These are phyloP conservation scores for Frankliniella fusca DNA, from an alignment of 2,888 invertebrate species.

Conservation along the genomic window DNA sequence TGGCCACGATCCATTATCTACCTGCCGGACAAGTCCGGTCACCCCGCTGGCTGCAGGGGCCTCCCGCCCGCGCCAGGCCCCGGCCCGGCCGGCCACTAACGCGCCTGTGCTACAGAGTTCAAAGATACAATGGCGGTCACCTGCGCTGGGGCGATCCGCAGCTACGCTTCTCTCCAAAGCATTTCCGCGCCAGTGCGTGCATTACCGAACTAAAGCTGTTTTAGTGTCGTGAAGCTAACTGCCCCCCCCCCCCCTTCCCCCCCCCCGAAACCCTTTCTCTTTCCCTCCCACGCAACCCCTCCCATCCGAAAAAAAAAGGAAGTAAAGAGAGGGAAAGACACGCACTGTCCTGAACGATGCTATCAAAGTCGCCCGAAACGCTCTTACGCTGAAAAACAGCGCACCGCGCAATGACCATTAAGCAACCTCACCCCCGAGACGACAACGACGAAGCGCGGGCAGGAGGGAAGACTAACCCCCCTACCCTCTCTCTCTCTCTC, in stretches of 20 bases:
- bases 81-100: too few relatives aligned
- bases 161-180: too few relatives aligned
- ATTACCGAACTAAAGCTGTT: background rate
- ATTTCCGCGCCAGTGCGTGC: background rate
- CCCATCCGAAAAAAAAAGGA: background rate
- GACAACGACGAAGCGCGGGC: background rate
- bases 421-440: constrained; percentile 11
- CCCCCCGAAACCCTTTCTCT: too few relatives aligned
- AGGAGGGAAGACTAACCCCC: background rate
- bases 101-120: too few relatives aligned
- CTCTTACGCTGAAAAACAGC: constrained; percentile 22
- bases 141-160: too few relatives aligned
- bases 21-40: too few relatives aligned
- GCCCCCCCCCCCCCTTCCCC: too few relatives aligned
- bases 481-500: background rate
- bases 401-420: constrained; percentile 15
- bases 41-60: too few relatives aligned
- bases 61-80: too few relatives aligned
- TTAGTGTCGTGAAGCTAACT: background rate
- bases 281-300: too few relatives aligned
- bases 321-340: background rate
- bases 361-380: background rate
- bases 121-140: too few relatives aligned
- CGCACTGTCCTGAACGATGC: background rate
- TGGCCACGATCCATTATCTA: too few relatives aligned